A percentile compares a stretch with the other conserved stretches of the same genome.
Evolutionary conservation across 2,113 vertebrate genomes (phyloP).

Genomic region (Danionella cerebrum): DNA sequence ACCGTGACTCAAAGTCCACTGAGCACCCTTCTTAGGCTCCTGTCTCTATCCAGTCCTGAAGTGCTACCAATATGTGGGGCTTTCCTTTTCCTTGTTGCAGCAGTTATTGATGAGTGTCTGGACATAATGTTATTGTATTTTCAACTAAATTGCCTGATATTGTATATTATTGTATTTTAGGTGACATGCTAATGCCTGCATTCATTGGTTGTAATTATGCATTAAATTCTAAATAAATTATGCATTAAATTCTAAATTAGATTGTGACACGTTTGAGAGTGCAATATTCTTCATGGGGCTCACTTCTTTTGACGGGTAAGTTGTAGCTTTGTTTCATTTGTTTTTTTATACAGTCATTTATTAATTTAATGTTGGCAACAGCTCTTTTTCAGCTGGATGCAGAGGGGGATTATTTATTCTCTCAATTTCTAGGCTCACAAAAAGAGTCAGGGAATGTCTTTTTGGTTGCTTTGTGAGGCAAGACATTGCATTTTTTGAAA

Average conservation of each 20-base stretch:
- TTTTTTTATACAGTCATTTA: background rate
- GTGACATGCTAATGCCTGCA: background rate
- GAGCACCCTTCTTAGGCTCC: background rate
- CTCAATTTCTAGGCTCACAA: background rate
- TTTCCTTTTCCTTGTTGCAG: background rate
- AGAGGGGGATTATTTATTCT: background rate
- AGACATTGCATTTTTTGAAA: background rate
- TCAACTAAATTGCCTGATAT: no score
- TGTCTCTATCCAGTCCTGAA: background rate
- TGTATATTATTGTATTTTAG: background rate
- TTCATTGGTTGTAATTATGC: no score
- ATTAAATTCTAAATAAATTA: background rate
- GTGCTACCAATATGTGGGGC: background rate
- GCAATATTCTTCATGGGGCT: background rate
- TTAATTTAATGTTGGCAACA: background rate
- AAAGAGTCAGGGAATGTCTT: background rate
- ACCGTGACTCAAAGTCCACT: no score
- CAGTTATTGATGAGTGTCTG: background rate
- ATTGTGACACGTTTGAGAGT: background rate
- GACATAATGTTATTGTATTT: no score
- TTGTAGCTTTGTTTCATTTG: background rate
- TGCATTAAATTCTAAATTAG: background rate
- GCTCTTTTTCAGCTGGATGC: background rate
- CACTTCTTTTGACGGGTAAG: background rate
- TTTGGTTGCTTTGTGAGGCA: background rate